Percentiles rank a stretch among this genome's conserved stretches.
Evolutionary conservation across 2,113 vertebrate species (phyloP).

Genomic region (Lasiurus cinereus): DNA sequence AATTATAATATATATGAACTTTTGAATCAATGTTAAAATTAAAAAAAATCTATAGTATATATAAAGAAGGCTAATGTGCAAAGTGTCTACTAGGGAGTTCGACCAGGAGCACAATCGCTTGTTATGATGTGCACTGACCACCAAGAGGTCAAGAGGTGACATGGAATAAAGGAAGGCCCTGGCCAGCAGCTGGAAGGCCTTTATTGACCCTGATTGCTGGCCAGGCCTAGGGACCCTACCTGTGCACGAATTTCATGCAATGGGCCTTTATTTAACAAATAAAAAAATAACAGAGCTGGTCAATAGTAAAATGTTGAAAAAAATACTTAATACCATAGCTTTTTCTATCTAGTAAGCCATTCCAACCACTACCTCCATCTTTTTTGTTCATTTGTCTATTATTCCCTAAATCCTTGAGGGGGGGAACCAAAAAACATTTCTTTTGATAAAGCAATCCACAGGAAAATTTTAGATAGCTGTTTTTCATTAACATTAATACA

Average conservation of each 20-base stretch:
- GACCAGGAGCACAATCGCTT: too few relatives aligned
- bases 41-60: not conserved
- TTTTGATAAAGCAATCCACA: not conserved
- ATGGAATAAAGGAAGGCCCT: too few relatives aligned
- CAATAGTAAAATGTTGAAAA: not conserved
- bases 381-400: not conserved
- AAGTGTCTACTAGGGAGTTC: too few relatives aligned
- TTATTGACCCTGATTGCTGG: too few relatives aligned
- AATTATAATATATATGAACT: not conserved
- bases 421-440: not conserved
- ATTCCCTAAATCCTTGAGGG: not conserved
- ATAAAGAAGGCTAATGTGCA: too few relatives aligned
- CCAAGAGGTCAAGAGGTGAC: too few relatives aligned
- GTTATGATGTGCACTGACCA: too few relatives aligned
- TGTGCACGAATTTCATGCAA: too few relatives aligned
- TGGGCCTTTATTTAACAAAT: too few relatives aligned
- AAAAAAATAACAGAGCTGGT: not conserved
- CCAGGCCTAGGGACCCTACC: too few relatives aligned
- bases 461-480: not conserved
- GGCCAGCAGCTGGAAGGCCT: too few relatives aligned
- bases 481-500: not conserved
- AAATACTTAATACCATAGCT: not conserved
- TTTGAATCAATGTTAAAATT: not conserved
- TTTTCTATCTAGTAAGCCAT: not conserved
- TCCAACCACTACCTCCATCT: accelerated